Evolutionary conservation across 2,797 vertebrate genomes (phyloP).

Genomic region (Helarctos malayanus): DNA sequence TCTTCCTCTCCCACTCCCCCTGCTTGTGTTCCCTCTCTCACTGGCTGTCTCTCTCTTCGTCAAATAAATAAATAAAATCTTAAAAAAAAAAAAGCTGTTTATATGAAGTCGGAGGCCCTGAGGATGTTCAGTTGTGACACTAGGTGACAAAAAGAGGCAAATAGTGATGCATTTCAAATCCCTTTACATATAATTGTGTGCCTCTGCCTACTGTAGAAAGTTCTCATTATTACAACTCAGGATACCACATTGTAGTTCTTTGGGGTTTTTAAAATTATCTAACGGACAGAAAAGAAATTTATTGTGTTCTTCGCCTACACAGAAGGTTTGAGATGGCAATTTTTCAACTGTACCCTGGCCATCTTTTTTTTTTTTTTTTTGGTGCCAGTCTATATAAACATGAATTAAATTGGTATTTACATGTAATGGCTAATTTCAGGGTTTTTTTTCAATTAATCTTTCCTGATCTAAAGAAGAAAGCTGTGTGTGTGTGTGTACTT

Average conservation of each 20-base stretch:
- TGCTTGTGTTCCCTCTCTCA: too few species aligned
- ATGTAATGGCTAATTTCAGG: not conserved
- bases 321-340: not conserved
- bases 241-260: not conserved
- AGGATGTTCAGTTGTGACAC: not conserved
- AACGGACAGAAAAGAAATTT: constrained; percentile 2
- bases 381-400: not conserved
- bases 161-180: constrained; percentile 20
- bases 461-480: constrained; percentile 10
- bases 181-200: not conserved
- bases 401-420: constrained; percentile 27
- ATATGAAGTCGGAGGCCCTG: not conserved
- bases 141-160: constrained; percentile 16
- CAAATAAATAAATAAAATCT: too few species aligned
- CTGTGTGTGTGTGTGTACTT: not conserved
- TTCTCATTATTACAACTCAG: not conserved
- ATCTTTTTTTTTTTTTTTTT: not conserved
- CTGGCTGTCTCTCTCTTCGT: too few species aligned
- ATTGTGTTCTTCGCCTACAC: not conserved
- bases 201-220: not conserved
- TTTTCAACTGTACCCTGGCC: not conserved
- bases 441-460: not conserved
- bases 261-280: constrained; percentile 29
- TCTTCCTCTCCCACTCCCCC: too few species aligned
- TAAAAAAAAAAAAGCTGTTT: not conserved